Evolutionary conservation across 1,140 invertebrate genomes (phyloP).

Genomic region (Pogonus chalceus): DNA sequence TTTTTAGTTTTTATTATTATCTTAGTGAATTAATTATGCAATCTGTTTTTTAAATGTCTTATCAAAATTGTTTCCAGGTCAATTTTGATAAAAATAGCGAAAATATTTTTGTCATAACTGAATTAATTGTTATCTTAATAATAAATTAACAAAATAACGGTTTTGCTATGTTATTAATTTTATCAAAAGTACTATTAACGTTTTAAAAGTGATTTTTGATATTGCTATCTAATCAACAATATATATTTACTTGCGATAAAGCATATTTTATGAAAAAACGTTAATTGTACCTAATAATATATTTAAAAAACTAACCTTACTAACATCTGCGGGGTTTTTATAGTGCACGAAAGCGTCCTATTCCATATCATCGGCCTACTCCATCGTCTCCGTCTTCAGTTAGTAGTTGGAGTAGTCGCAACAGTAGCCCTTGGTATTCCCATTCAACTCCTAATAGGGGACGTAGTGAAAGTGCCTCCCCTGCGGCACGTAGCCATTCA

Average conservation of each 20-base stretch:
- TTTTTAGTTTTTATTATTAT: no score
- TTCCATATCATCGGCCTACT: slow-evolving; percentile 76
- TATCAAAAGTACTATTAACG: background rate
- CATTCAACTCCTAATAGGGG: slow-evolving; percentile 21
- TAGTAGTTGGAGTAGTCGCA: slow-evolving; percentile 52
- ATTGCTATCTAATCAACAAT: slow-evolving; percentile 11
- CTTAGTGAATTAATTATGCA: no score
- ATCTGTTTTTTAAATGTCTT: no score
- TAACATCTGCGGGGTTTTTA: slow-evolving; percentile 2
- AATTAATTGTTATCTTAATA: no score
- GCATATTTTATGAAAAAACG: no score
- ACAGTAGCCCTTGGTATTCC: slow-evolving; percentile 40
- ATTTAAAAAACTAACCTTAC: background rate
- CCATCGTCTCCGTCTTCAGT: slow-evolving; percentile 60
- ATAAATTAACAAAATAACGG: slow-evolving; percentile 10
- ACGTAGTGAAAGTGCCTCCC: slow-evolving; percentile 36
- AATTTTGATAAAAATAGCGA: no score
- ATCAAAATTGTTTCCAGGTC: no score
- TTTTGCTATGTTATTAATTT: background rate
- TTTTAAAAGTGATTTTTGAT: slow-evolving; percentile 2
- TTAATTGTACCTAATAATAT: background rate
- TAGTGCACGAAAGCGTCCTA: slow-evolving; percentile 81
- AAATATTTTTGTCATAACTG: no score
- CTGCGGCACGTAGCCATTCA: slow-evolving; percentile 23
- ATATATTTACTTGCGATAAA: no score